Base-by-base conservation (phyloP, 1,140 invertebrate species). In the Trialeurodes vaporariorum region DNA sequence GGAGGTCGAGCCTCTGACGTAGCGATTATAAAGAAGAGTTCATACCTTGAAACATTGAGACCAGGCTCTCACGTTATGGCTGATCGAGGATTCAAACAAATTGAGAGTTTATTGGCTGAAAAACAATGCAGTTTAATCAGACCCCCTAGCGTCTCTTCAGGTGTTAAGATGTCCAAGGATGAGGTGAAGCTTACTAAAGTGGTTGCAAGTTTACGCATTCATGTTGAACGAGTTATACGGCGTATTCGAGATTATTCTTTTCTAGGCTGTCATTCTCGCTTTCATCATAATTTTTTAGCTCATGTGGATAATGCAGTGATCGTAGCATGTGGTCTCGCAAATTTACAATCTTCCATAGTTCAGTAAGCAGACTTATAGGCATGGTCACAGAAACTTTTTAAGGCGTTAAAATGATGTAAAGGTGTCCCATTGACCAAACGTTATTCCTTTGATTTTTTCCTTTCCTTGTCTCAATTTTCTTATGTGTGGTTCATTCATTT, bases 141-240 rank as follows among this genome's bases (percentile, higher is more conserved):
- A 65, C 77, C 78, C n/a, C 76, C 79, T 64, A 78, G 74, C 75
- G 77, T 79, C 65, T 26, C 5, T 64, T 17, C 65, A 58, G 66
- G 61, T 67, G 64, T 25, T 2, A 73, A 73, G 27, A 64, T 68
- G 17, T 66, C 71, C 21, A 76, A 78, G 72, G 63, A 68, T 49
- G 75, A 79, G 71, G 75, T 75, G 11, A 72, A 72, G 22, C 66
- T 70, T 69, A 72, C 76, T 22, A 79, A 78, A 72, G 68, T 67
- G 70, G 76, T 79, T 59, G 77, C 78, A 65, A 76, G 74, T 67
- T 73, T 80, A 69, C 66, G 77, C 70, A 77, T 79, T 61, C 75
- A 80, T 67, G 67, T 79, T n/a, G 77, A 79, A 69, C 23, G 78
- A 63, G 75, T 76, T 1, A 79, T 79, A 63, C 27, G 72, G 23